Evolutionary conservation across 2,797 vertebrate genomes (phyloP).

Genomic region (Premnoplex brunnescens): DNA sequence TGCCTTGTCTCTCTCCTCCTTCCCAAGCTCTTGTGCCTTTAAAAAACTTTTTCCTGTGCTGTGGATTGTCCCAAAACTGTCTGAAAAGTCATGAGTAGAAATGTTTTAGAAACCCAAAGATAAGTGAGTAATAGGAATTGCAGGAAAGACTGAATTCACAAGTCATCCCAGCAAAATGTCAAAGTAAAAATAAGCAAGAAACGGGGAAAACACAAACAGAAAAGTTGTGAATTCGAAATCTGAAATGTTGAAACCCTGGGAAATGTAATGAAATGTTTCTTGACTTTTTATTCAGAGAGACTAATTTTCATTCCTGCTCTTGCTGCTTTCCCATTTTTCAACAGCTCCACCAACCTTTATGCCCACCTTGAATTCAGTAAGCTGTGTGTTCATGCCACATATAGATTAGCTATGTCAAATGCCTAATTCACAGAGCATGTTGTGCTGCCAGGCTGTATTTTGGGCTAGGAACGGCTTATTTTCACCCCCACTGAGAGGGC

Average conservation of each 20-base stretch:
- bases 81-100: not conserved
- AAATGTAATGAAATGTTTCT: not conserved
- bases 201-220: not conserved
- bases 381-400: not conserved
- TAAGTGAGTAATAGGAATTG: not conserved
- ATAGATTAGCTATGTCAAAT: not conserved
- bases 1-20: not conserved
- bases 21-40: not conserved
- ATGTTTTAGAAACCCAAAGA: not conserved
- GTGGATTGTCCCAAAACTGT: not conserved
- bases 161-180: not conserved
- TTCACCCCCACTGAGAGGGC: not conserved
- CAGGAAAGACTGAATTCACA: not conserved
- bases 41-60: not conserved
- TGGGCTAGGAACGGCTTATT: not conserved
- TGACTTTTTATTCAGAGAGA: not conserved
- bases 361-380: not conserved
- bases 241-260: not conserved
- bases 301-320: not conserved
- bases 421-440: not conserved
- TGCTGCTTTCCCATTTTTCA: not conserved
- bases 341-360: not conserved
- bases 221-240: not conserved
- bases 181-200: conserved; percentile 5
- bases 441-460: not conserved